Evolutionary conservation across 2,888 invertebrate species (phyloP), one percentile per base, ranked within the genome.

Genomic region (Neoaliturus tenellus): DNA sequence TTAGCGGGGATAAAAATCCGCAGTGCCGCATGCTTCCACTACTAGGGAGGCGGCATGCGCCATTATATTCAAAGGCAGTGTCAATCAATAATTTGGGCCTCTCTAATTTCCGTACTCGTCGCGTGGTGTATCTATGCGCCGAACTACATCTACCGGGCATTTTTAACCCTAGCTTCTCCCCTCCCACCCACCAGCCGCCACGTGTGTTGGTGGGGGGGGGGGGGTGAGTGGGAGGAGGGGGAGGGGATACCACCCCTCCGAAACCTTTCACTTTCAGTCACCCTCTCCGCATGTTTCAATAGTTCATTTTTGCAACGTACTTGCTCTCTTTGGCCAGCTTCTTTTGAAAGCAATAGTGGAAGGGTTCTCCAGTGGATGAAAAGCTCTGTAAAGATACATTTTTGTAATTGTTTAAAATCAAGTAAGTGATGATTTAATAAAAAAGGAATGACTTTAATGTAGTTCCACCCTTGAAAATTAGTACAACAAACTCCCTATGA

Each of bases 121-220:
- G 78, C 71, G 71, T 71, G 71, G 71, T 41, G 71, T 71, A 39
- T 51, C 51, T 78, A 51, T 78, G 35, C 75, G 55, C 35, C 33
- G 55, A 48, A 78, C 78, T 78, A 78, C 78, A 78, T 78, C 78
- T 78, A 78, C 48, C 78, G 78, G 78, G 78, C 78, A 78, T 78
- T 78, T 78, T 78, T 78, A 78, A 78, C 78, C 78, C 78, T 78
- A 78, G 78, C 55, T 33, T 33, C 51, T 8, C 31, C 55, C 78
- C 75, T n/a, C 44, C 33, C 8, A 25, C 25, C 67, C 71, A n/a
- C 20, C 71, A 71, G 28, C 62, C 28, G 62, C 62, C 62, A 62
- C 62, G 62, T 62, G 62, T 62, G 62, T 31, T 5, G 28, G 33
- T 35, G 33, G 1, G 33, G 71, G 33, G 23, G 8, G 51, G 71